These are phyloP conservation scores for Cyprinodon variegatus DNA, from an alignment of 2,113 vertebrate genomes.

Conservation along the genomic window DNA sequence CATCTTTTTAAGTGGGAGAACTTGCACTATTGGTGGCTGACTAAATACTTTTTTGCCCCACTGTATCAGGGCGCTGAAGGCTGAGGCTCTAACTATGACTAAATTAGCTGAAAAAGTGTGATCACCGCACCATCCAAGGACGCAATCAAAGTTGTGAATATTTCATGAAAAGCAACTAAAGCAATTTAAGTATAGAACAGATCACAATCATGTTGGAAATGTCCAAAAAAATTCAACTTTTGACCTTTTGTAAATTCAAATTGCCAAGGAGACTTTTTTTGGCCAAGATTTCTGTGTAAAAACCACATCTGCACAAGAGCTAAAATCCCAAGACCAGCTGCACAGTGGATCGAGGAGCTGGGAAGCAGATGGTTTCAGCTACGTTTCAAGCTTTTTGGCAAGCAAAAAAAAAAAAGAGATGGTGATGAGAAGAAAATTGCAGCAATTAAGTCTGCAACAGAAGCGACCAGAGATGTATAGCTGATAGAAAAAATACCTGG, in stretches of 20 bases:
- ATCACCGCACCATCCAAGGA: constrained; percentile 7
- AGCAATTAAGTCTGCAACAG: constrained; percentile 50
- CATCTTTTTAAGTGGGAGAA: too few relatives aligned
- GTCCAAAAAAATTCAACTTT: constrained; percentile 23
- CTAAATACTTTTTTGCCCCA: too few relatives aligned
- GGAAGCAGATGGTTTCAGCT: constrained; percentile 49
- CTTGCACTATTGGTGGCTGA: too few relatives aligned
- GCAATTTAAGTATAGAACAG: constrained; percentile 16
- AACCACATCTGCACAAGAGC: constrained; percentile 40
- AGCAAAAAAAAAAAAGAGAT: constrained; percentile 13
- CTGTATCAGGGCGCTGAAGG: background rate
- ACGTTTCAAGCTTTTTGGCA: constrained; percentile 51
- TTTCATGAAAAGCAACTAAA: constrained; percentile 25
- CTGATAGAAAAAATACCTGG: constrained; percentile 6
- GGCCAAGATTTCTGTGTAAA: constrained; percentile 5
- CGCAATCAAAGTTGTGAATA: constrained; percentile 29
- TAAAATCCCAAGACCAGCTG: constrained; percentile 47
- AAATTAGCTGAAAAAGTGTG: background rate
- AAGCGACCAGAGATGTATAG: constrained; percentile 22
- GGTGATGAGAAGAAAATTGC: constrained; percentile 34
- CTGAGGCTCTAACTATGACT: background rate
- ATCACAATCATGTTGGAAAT: constrained; percentile 28
- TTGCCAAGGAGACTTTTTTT: constrained; percentile 10
- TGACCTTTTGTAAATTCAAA: constrained; percentile 33
- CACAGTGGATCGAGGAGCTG: constrained; percentile 32